Evolutionary conservation across 2,888 invertebrate genomes (phyloP), one percentile per base, ranked within the genome.

Genomic region (Drosophila kambysellisi): DNA sequence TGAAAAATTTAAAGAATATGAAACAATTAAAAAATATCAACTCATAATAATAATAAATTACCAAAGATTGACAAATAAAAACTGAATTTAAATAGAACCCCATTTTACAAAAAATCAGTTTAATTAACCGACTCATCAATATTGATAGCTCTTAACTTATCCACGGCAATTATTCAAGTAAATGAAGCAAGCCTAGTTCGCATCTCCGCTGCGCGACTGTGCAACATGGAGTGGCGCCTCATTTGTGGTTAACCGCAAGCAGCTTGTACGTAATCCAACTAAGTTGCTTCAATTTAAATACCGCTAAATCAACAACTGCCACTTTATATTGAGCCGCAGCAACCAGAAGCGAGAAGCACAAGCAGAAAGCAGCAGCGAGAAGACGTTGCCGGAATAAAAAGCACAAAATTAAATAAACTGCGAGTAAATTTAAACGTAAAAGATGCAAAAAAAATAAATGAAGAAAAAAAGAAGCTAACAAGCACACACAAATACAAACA

Each of bases 341-440:
- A 20, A 20, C 20, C 11, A 56, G 53, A 53, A 25, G 8, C 37
- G 37, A 12, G 76, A 69, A 61, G 51, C 20, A 37, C 35, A 53
- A 9, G 52, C 52, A 37, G 37, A 35, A 2, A 52, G 32, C 11
- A 54, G 70, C 50, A 56, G 33, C 60, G 43, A 17, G 75, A 73
- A 64, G 43, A 80, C 76, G 76, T 51, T 79, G 30, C 33, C 35
- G 54, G 79, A 72, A 81, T 57, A 76, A 86, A 89, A 91, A 90
- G 88, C 82, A 89, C 88, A 90, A 92, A 90, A 92, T 91, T 92
- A 92, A 92, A 91, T 88, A 91, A 91, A 89, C 89, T 86, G 77
- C 70, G 83, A 81, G 84, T 82, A 82, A 85, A 88, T 85, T 88
- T 88, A 89, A 88, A 89, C 85, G 86, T 85, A 85, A 71, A 82